Evolutionary conservation across 2,888 invertebrate genomes (phyloP), one percentile per base, ranked within the genome.

Genomic region (Drosophila anomalata): DNA sequence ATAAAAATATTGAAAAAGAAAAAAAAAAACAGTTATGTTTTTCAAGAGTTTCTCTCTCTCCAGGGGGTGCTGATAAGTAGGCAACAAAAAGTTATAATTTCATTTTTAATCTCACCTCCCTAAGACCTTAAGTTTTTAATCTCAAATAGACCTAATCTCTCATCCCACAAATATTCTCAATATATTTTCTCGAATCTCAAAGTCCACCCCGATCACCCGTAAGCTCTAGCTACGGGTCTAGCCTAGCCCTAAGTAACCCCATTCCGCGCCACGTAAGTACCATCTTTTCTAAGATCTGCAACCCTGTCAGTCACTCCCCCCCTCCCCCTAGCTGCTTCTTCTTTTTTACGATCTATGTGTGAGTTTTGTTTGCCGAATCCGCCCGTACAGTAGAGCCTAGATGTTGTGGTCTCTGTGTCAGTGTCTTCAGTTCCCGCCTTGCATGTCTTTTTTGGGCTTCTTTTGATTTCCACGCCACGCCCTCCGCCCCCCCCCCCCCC

Each of bases 1-100:
- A 89, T 86, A 90, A 90, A 89, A 90, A 88, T 89, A 90, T 87
- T 17, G 17, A 17, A 17, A 17, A 17, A 17, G 17, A 17, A 89
- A 33, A 33, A 29, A 29, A 29, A 33, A 88, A 89, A 85, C 78
- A 71, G 78, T 67, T 58, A 41, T 39, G 57, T 46, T 75, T n/a
- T 14, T 17, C 2, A 14, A 14, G 44, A 62, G 63, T 81, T 6
- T 26, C 26, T 26, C 7, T 26, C 7, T 5, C 1, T 5, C 8
- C 3, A 17, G 41, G 41, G 41, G 17, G 14, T 1, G 41, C 41
- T 3, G 11, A 4, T 20, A 33, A 50, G 29, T 29, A 48, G 9
- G 48, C 48, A 14, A 7, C 7, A 22, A 46, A 24, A 46, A 31
- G 9, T 1, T 8, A 3, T 9, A 8, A 2, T 31, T 36, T 12